Percentiles rank a stretch among this genome's conserved stretches.
Conservation (phyloP, 2,797 vertebrate species). For the Myripristis jacobus region DNA sequence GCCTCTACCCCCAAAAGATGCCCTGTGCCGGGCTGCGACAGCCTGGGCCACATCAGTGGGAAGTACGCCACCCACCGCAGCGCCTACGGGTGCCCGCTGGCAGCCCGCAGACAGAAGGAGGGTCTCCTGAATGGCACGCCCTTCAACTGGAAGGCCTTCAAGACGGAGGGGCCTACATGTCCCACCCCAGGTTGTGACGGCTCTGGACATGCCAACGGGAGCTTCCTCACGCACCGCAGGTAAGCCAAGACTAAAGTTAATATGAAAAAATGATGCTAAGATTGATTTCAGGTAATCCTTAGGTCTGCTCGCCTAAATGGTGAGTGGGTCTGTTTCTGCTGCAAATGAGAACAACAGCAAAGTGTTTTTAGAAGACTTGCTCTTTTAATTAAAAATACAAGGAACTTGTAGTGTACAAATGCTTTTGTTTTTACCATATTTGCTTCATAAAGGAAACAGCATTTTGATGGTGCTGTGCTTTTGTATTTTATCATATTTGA, state of each 20-base stretch:
- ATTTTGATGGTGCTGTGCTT: background rate
- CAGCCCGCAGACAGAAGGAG: slow-evolving; percentile 95
- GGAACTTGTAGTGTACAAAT: background rate
- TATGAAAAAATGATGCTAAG: too few relatives aligned
- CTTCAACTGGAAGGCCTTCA: slow-evolving; percentile 97
- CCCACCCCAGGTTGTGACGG: slow-evolving; percentile 96
- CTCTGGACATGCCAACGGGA: slow-evolving; percentile 96
- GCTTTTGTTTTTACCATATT: background rate
- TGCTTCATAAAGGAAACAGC: background rate
- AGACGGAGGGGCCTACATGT: slow-evolving; percentile 94
- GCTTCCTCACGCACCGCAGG: slow-evolving; percentile 99
- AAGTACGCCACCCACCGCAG: slow-evolving; percentile 98
- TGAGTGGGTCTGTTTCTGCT: background rate
- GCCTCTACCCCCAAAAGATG: slow-evolving; percentile 83
- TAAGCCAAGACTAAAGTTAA: slow-evolving; percentile 55
- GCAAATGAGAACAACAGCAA: background rate
- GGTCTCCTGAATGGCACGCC: slow-evolving; percentile 92
- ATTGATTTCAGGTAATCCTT: background rate
- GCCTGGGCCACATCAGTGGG: slow-evolving; percentile 97
- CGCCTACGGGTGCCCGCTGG: slow-evolving; percentile 95
- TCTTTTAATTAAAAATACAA: background rate
- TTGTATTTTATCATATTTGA: slow-evolving; percentile 4
- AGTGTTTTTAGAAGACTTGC: background rate
- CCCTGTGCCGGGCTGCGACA: slow-evolving; percentile 96
- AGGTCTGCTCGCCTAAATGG: background rate